These are phyloP conservation scores for Caenorhabditis auriculariae DNA, from an alignment of 2,888 invertebrate species.

Conservation along the genomic window DNA sequence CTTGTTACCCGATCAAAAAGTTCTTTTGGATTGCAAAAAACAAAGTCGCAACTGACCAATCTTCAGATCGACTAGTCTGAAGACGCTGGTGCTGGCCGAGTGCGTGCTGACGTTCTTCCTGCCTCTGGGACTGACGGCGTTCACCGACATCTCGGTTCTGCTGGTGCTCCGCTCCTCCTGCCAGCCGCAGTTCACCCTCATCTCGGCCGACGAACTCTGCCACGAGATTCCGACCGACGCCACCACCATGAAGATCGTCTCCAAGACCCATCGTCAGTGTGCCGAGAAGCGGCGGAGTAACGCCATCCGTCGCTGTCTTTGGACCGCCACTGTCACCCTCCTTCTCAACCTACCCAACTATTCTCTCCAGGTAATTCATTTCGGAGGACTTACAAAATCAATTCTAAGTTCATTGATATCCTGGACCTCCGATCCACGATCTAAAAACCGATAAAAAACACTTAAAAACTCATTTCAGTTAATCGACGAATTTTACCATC, in stretches of 20 bases:
- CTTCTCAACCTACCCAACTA: constrained; percentile 41
- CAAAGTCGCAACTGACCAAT: no score
- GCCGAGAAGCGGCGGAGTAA: constrained; percentile 19
- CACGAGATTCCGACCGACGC: constrained; percentile 9
- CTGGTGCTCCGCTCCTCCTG: constrained; percentile 24
- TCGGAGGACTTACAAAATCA: no score
- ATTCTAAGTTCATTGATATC: no score
- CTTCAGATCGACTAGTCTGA: constrained; percentile 23
- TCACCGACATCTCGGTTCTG: constrained; percentile 38
- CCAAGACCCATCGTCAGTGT: not conserved
- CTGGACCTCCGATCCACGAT: no score
- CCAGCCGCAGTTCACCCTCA: constrained; percentile 13
- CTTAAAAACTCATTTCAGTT: constrained; percentile 8
- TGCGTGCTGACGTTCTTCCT: constrained; percentile 40
- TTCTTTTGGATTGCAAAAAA: no score
- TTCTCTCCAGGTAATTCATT: constrained; percentile 24
- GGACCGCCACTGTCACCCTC: constrained; percentile 36
- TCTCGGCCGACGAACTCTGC: constrained; percentile 18
- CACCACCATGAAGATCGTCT: constrained; percentile 20
- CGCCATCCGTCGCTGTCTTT: constrained; percentile 39
- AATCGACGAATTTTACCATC: constrained; percentile 35
- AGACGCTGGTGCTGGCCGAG: constrained; percentile 34
- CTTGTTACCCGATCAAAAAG: no score
- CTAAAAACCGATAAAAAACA: not conserved
- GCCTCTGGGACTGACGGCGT: constrained; percentile 35